These are phyloP conservation scores for Tenthredo amoena DNA, from an alignment of 2,888 invertebrate species.

Conservation along the genomic window DNA sequence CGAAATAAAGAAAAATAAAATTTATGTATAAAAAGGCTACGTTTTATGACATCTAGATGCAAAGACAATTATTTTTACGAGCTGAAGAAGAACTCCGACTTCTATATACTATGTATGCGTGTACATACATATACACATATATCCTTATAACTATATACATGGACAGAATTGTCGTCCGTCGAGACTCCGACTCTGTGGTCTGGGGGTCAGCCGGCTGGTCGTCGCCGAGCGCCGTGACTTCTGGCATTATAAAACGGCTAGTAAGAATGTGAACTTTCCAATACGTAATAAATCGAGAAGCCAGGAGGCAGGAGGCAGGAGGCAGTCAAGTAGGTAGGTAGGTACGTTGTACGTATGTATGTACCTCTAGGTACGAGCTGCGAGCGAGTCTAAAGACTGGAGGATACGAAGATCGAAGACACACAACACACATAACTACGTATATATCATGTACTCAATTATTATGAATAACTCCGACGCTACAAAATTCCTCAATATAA, in stretches of 20 bases:
- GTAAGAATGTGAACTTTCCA: conserved; percentile 36
- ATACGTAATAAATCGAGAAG: conserved; percentile 31
- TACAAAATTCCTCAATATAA: background rate
- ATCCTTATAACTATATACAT: background rate
- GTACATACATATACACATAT: background rate
- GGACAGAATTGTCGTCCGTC: conserved; percentile 20
- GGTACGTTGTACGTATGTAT: background rate
- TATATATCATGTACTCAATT: background rate
- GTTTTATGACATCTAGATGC: too few species aligned
- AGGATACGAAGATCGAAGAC: background rate
- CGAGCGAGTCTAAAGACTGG: background rate
- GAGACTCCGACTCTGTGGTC: background rate
- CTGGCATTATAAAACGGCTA: conserved; percentile 45
- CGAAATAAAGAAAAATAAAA: too few species aligned
- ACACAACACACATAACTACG: background rate
- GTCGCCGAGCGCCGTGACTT: conserved; percentile 37
- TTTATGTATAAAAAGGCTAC: too few species aligned
- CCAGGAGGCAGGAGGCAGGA: background rate
- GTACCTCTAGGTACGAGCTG: background rate
- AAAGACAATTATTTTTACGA: conserved; percentile 15
- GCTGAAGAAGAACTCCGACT: background rate
- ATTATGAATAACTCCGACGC: background rate
- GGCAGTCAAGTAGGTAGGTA: background rate
- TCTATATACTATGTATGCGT: background rate
- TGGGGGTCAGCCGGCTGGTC: conserved; percentile 35